Evolutionary conservation across 2,888 invertebrate species (phyloP).

Genomic region (Aspidiotus rigidus): DNA sequence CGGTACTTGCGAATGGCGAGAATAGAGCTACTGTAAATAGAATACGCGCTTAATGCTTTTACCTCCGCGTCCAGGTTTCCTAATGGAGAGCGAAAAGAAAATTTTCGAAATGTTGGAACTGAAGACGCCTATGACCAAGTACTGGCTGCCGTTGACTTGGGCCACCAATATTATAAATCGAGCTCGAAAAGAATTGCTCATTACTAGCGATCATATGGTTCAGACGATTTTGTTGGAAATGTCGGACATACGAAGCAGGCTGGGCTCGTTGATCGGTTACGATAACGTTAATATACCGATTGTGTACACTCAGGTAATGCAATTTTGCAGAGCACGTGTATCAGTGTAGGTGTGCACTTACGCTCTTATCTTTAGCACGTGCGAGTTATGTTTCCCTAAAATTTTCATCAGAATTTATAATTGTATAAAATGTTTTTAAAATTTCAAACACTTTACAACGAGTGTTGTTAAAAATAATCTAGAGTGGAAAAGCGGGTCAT

Average conservation of each 20-base stretch:
- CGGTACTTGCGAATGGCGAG: too few relatives aligned
- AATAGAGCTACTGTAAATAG: too few relatives aligned
- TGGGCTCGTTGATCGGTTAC: slow-evolving; percentile 79
- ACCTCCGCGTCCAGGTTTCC: slow-evolving; percentile 55
- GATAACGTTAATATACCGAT: slow-evolving; percentile 86
- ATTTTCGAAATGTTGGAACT: slow-evolving; percentile 83
- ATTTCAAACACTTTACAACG: too few relatives aligned
- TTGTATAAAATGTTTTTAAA: too few relatives aligned
- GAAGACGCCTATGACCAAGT: slow-evolving; percentile 81
- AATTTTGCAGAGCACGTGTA: not conserved
- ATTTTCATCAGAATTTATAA: too few relatives aligned
- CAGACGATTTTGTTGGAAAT: slow-evolving; percentile 81
- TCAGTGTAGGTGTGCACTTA: too few relatives aligned
- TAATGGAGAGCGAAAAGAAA: slow-evolving; percentile 84
- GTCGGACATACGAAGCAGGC: slow-evolving; percentile 73
- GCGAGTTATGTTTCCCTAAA: too few relatives aligned
- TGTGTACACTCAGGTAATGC: slow-evolving; percentile 75
- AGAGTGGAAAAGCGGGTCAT: too few relatives aligned
- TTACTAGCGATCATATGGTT: slow-evolving; percentile 82
- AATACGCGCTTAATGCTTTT: not conserved
- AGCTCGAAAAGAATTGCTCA: slow-evolving; percentile 72
- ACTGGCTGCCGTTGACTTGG: slow-evolving; percentile 91
- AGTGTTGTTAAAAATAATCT: too few relatives aligned
- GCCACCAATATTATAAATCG: slow-evolving; percentile 84
- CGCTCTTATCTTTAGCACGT: too few relatives aligned